Evolutionary conservation across 2,113 vertebrate species (phyloP), one percentile per base, ranked within the genome.

Genomic region (Theropithecus gelada): DNA sequence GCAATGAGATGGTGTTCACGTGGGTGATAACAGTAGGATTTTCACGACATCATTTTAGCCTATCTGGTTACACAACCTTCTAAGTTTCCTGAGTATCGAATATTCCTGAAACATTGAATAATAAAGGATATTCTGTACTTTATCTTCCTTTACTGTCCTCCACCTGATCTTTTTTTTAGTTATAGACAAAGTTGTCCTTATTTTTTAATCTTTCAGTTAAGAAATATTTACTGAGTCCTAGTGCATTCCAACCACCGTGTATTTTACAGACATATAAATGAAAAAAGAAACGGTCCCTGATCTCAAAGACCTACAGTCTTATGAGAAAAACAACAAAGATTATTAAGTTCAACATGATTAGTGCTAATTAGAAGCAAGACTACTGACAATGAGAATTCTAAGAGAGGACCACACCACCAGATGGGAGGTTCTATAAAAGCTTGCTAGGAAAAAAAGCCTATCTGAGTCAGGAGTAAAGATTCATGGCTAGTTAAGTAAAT

Each of bases 1-100:
- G 66, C 90, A 92, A 45, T 75, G 90, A 59, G 66, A 75, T 94
- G 94, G 88, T 92, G 86, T 93, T 90, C 90, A 96, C 25, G 2
- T 85, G 70, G 78, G 57, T 78, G 55, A 86, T 79, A 96, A 92
- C 48, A 81, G 73, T 43, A 35, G 45, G 73, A 92, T 95, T 97
- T 97, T 96, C 80, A 84, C 9, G 23, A 87, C 79, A 76, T 80
- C n/a, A n/a, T 45, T 92, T 88, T 84, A 72, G 57, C 68, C 64
- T 93, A 57, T 88, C 83, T 93, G 79, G 55, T 55, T 86, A 87
- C 43, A 92, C 86, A 92, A 88, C 5, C 40, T 40, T n/a, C 86
- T 25, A 35, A 57, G 38, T 96, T 87, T 96, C 75, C 73, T 45
- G 57, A 81, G 40, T 43, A 57, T 17, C 78, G 16, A 96, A 92